Conservation (phyloP, 2,797 vertebrate species). For the Acanthurus lineatus region DNA sequence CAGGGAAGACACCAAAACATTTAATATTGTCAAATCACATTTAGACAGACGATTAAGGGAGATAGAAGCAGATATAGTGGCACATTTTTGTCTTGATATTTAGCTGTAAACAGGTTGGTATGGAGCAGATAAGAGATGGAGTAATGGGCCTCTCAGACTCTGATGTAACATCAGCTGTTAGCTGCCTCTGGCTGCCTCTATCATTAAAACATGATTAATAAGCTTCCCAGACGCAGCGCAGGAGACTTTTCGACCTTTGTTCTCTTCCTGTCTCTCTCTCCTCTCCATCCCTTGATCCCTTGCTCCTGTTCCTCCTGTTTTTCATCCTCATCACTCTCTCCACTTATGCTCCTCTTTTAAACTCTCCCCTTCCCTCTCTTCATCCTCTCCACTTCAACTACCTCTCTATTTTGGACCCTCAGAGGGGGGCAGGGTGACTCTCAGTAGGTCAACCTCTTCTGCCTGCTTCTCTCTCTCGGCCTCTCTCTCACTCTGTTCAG, state of each 20-base stretch:
- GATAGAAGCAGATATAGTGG: not conserved
- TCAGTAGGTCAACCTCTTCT: constrained; percentile 50
- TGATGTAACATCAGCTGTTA: constrained; percentile 27
- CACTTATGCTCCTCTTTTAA: not conserved
- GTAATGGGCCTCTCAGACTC: constrained; percentile 28
- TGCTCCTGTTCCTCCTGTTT: not conserved
- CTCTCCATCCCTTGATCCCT: constrained; percentile 38
- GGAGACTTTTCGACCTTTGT: constrained; percentile 36
- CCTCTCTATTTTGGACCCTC: constrained; percentile 72
- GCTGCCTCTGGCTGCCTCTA: constrained; percentile 11
- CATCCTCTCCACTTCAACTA: constrained; percentile 14
- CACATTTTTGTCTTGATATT: constrained; percentile 5
- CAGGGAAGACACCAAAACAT: not conserved
- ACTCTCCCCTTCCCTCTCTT: not conserved
- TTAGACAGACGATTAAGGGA: not conserved
- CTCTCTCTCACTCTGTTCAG: constrained; percentile 36
- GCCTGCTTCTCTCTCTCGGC: constrained; percentile 12
- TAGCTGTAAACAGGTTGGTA: constrained; percentile 7
- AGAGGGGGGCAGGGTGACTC: constrained; percentile 61
- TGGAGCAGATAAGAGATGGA: constrained; percentile 1
- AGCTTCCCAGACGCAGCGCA: constrained; percentile 15
- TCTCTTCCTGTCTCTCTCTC: constrained; percentile 20
- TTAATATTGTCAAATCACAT: not conserved
- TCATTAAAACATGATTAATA: constrained; percentile 64
- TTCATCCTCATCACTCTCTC: not conserved